Conservation (phyloP, 2,888 invertebrate species). For the Electrophaes corylata region DNA sequence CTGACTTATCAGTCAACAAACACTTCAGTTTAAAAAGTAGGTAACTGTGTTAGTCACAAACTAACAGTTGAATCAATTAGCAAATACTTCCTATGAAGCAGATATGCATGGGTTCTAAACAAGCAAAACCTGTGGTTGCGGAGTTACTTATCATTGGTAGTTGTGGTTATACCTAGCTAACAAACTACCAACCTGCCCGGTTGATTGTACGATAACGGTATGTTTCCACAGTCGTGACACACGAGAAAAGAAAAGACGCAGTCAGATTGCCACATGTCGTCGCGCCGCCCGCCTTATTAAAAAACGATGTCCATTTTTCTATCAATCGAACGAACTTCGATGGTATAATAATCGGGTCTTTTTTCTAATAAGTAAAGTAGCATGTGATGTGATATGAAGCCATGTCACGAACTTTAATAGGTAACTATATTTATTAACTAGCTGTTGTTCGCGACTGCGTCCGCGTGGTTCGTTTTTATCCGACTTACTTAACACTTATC, state of each 20-base stretch:
- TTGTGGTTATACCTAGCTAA: slow-evolving; percentile 21
- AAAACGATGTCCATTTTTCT: too few relatives aligned
- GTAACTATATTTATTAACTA: too few relatives aligned
- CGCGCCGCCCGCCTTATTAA: too few relatives aligned
- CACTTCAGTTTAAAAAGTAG: neutral
- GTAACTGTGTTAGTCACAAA: slow-evolving; percentile 17
- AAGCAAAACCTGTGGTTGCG: slow-evolving; percentile 16
- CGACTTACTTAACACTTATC: too few relatives aligned
- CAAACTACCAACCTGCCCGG: slow-evolving; percentile 44
- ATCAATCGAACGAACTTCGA: too few relatives aligned
- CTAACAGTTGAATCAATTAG: slow-evolving; percentile 29
- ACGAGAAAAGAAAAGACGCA: slow-evolving; percentile 12
- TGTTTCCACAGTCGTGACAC: slow-evolving; percentile 46
- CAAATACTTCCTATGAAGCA: slow-evolving; percentile 11
- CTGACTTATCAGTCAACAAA: neutral
- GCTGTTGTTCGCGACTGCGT: too few relatives aligned
- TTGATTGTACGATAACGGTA: slow-evolving; percentile 44
- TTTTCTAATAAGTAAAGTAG: too few relatives aligned
- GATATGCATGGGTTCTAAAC: slow-evolving; percentile 26
- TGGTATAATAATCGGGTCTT: too few relatives aligned
- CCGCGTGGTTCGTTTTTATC: too few relatives aligned
- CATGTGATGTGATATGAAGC: too few relatives aligned
- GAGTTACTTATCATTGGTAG: slow-evolving; percentile 28
- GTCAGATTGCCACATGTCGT: neutral
- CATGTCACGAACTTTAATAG: too few relatives aligned